phyloP scores from a whole-genome alignment of 2,113 vertebrate genomes.

The Pseudopipra pipra region DNA sequence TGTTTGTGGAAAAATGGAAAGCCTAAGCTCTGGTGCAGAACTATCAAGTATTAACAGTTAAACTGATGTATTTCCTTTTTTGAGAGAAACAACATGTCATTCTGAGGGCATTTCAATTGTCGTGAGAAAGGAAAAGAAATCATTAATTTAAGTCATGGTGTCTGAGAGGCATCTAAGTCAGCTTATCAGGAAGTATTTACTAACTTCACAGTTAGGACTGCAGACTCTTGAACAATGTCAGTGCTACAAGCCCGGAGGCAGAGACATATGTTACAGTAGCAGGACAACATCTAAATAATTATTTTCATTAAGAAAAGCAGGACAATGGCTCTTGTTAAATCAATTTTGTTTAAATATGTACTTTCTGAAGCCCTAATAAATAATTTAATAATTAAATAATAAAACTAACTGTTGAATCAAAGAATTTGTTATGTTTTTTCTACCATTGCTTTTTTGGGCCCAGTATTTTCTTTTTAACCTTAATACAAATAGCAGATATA shows the following conservation, averaged over 20 bases:
- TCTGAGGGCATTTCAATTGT: not conserved
- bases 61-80: not conserved
- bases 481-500: not conserved
- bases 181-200: not conserved
- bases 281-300: not conserved
- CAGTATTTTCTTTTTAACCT: not conserved
- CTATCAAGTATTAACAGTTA: not conserved
- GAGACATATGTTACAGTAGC: not conserved
- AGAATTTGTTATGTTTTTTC: not conserved
- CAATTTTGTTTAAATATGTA: not conserved
- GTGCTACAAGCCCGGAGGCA: not conserved
- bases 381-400: not conserved
- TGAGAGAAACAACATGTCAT: rapidly evolving
- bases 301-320: not conserved
- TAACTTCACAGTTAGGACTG: not conserved
- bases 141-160: not conserved
- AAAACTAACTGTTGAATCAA: not conserved
- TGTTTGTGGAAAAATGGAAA: not conserved
- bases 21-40: not conserved
- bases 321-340: not conserved
- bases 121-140: not conserved
- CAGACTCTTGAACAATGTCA: not conserved
- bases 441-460: not conserved
- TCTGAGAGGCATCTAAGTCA: not conserved
- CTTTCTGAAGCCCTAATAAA: not conserved